Evolutionary conservation across 2,888 invertebrate species (phyloP).

Genomic region (Dromius quadrimaculatus): DNA sequence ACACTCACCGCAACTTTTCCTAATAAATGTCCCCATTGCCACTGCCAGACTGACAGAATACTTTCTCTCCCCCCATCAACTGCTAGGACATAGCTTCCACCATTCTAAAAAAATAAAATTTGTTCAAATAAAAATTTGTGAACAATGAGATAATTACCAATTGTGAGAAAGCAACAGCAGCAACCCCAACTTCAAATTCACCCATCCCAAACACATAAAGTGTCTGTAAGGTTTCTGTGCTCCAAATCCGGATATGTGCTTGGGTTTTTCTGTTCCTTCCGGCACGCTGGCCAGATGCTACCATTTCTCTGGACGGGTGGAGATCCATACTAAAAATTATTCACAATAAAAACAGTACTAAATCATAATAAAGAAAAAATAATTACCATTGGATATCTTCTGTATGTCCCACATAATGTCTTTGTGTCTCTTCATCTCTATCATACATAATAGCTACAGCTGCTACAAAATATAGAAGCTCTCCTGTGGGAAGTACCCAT

Average conservation of each 20-base stretch:
- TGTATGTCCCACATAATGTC: conserved; percentile 92
- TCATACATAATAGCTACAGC: conserved; percentile 91
- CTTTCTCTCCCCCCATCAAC: conserved; percentile 92
- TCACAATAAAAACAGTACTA: too few relatives aligned
- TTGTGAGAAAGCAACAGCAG: conserved; percentile 90
- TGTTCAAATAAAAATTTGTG: not conserved
- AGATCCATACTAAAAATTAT: conserved; percentile 85
- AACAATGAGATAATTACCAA: conserved; percentile 72
- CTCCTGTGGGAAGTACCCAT: conserved; percentile 94
- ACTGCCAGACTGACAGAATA: conserved; percentile 93
- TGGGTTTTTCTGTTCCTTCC: conserved; percentile 87
- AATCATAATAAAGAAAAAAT: too few relatives aligned
- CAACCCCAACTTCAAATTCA: conserved; percentile 87
- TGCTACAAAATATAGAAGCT: conserved; percentile 92
- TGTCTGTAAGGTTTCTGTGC: conserved; percentile 88
- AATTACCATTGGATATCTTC: conserved; percentile 92
- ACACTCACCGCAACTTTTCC: conserved; percentile 91
- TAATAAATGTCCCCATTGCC: conserved; percentile 93
- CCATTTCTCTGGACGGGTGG: conserved; percentile 88
- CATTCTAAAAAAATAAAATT: conserved; percentile 73
- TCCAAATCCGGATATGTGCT: conserved; percentile 93
- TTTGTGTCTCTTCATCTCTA: conserved; percentile 86
- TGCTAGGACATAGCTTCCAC: conserved; percentile 89
- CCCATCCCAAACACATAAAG: conserved; percentile 93
- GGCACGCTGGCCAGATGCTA: conserved; percentile 90